Conservation (phyloP, 1,140 invertebrate genomes). For the Drosophila sp. region DNA sequence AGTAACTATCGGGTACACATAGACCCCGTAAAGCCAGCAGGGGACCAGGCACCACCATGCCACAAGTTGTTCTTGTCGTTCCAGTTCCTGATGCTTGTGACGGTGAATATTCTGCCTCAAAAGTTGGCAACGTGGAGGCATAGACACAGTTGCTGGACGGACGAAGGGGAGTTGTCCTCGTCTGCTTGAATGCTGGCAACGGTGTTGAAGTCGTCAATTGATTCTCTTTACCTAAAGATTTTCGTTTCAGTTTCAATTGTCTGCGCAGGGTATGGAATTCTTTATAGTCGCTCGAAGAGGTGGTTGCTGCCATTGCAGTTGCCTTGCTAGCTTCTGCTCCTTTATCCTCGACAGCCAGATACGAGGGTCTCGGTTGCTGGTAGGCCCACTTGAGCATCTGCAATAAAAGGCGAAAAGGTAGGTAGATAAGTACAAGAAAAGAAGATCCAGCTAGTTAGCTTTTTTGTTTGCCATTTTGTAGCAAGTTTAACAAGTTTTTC, state of each 20-base stretch:
- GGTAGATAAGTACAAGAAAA: conserved; percentile 36
- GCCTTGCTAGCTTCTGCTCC: conserved; percentile 23
- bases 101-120: conserved; percentile 76
- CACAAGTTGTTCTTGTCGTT: conserved; percentile 30
- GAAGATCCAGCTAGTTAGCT: conserved; percentile 39
- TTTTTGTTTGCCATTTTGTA: conserved; percentile 20
- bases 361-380: conserved; percentile 72
- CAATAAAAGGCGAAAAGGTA: conserved; percentile 1
- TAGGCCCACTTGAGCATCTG: conserved; percentile 82
- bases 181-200: conserved; percentile 42
- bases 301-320: conserved; percentile 12
- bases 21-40: conserved; percentile 74
- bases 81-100: background rate
- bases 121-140: conserved; percentile 64
- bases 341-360: conserved; percentile 45
- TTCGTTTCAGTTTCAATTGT: conserved; percentile 45
- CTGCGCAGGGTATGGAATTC: conserved; percentile 44
- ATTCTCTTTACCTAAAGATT: conserved; percentile 72
- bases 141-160: conserved; percentile 22
- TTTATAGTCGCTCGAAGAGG: conserved; percentile 33
- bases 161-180: conserved; percentile 11
- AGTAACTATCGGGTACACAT: conserved; percentile 79
- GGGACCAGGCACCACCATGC: conserved; percentile 65
- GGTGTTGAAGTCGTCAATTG: conserved; percentile 73
- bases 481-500: conserved; percentile 42